phyloP scores from a whole-genome alignment of 2,113 vertebrate genomes.

The Phocoena sinus region DNA sequence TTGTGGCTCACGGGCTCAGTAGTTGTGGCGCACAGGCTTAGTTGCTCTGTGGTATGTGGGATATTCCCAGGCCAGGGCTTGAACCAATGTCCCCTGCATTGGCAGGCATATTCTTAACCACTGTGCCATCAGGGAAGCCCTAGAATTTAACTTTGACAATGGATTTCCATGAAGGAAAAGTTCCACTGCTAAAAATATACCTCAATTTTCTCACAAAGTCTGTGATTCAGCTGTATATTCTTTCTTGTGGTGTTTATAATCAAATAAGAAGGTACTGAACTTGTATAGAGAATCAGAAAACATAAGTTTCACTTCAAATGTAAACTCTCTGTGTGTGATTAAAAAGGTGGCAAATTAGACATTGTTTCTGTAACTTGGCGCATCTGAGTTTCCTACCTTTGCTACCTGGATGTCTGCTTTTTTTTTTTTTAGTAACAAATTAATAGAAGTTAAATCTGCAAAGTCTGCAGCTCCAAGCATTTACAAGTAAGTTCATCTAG shows the following conservation, averaged over 20 bases:
- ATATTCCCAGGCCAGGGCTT: no score
- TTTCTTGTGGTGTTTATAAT: constrained; percentile 1
- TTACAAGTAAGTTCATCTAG: not conserved
- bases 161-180: not conserved
- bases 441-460: not conserved
- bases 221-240: not conserved
- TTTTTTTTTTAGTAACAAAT: constrained; percentile 13
- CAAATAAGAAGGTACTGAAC: not conserved
- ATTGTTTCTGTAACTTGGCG: not conserved
- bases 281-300: not conserved
- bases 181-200: not conserved
- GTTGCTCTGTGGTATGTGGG: no score
- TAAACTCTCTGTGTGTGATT: not conserved
- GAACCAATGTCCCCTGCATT: no score
- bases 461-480: not conserved
- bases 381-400: not conserved
- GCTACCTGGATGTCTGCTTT: not conserved
- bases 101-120: no score
- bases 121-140: no score
- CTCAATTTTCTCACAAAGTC: not conserved
- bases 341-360: not conserved
- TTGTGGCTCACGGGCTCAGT: no score
- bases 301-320: not conserved
- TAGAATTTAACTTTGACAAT: constrained; percentile 24
- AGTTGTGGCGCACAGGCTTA: no score